Evolutionary conservation across 2,888 invertebrate species (phyloP), one percentile per base, ranked within the genome.

Genomic region (Temnothorax ravouxi): DNA sequence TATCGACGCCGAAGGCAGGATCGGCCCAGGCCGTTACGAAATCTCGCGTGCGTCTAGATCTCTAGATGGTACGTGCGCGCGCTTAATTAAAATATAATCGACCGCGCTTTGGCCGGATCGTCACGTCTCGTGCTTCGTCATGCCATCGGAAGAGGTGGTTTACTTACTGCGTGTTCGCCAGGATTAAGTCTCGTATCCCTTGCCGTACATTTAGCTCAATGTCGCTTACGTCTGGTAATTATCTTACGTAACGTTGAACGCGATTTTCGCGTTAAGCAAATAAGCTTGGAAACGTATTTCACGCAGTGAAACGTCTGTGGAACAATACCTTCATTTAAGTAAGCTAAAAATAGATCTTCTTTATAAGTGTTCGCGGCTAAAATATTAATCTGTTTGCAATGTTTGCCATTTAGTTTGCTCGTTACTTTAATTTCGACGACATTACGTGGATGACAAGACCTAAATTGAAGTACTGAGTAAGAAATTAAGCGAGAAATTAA

Each of bases 11-110:
- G 54, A 47, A 47, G 56, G 59, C 44, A 15, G 47, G 13, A 54
- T 76, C 66, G 38, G 44, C 38, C 15, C n/a, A 61, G 25, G 25
- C n/a, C n/a, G n/a, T 29, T 56, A 54, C 44, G 66, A 44, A 44
- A 56, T 44, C 67, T 66, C 64, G 38, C 56, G 56, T 56, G 44
- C 71, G 67, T 77, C 64, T 59, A 71, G 59, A 47, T 21, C 59
- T 77, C 64, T 59, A 71, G 47, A 47, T 21, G 71, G 18, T 80
- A 72, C 71, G 79, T 61, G 79, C 21, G 64, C 62, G 15, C 50
- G 62, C 34, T 72, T 80, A 72, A 80, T 80, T 80, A 79, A 71
- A 59, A 59, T 79, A 47, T 71, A 80, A 76, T 47, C 79, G 38
- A 47, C 59, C 38, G 34, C 38, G 34, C 71, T 34, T 71, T 34